Evolutionary conservation across 2,797 vertebrate species (phyloP), one percentile per base, ranked within the genome.

Genomic region (Knipowitschia caucasica): DNA sequence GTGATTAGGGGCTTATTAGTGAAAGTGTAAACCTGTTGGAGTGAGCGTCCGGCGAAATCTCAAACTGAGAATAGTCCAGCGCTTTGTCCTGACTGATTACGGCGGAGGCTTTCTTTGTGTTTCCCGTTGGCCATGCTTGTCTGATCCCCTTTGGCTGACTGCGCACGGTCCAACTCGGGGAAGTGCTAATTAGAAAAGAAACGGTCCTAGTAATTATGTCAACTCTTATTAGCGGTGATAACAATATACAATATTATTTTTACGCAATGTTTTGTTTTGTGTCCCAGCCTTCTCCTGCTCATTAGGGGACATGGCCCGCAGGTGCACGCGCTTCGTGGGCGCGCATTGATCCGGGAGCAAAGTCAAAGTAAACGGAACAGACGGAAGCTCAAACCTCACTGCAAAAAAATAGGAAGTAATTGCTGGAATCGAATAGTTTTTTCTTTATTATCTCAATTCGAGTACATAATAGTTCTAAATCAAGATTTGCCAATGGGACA

Each of bases 141-240:
- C 95, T 86, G 93, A 93, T 95, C 91, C 89, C 75, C 87, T 90
- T n/a, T n/a, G n/a, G n/a, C n/a, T n/a, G n/a, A n/a, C n/a, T n/a
- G n/a, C 86, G 83, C 90, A 92, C 74, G 89, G 91, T 91, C 91
- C 89, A 83, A 89, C 90, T 83, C 82, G 64, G 77, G 89, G 90
- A 92, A 94, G 93, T 98, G 95, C 94, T 98, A 98, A 97, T 98
- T 95, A 96, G 91, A 94, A 92, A 89, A 94, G 90, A 98, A 96
- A 93, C 90, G 91, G 93, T 92, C 92, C 90, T 91, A 94, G 94
- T 92, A 94, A 94, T 95, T 92, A 94, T 93, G 95, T 98, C 95
- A 94, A 89, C 89, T 92, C 92, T 91, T 23, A 89, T 98, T 96
- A 98, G 88, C 82, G 80, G 82, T 77, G 59, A 67, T 73, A 89